These are phyloP conservation scores for Crotalus horridus DNA, from an alignment of 2,113 vertebrate species.

Conservation along the genomic window DNA sequence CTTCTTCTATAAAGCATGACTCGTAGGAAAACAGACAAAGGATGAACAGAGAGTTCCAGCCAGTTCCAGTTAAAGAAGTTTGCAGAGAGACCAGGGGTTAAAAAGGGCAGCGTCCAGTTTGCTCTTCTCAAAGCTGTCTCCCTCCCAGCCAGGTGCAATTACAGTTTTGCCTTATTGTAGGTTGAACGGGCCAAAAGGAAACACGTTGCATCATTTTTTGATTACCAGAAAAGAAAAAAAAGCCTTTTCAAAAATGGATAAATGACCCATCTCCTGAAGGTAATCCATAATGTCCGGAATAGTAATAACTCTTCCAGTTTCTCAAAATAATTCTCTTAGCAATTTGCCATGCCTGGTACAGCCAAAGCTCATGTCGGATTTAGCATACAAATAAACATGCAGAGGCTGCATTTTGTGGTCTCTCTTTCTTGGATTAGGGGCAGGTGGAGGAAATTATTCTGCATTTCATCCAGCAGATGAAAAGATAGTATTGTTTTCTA, in stretches of 20 bases:
- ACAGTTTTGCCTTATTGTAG: neutral
- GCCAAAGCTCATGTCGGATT: neutral
- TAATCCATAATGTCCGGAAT: neutral
- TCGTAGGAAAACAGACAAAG: neutral
- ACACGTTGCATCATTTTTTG: neutral
- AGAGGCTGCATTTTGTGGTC: neutral
- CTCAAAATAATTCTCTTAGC: neutral
- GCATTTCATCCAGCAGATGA: neutral
- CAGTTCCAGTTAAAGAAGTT: neutral
- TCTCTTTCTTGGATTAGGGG: neutral
- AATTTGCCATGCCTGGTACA: neutral
- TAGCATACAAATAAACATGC: neutral
- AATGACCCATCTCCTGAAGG: neutral
- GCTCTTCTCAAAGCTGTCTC: neutral
- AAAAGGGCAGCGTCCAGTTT: neutral
- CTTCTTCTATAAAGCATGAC: neutral
- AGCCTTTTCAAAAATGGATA: neutral
- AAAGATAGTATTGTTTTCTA: neutral
- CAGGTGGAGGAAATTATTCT: neutral
- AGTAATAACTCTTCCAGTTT: neutral
- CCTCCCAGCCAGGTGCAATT: neutral
- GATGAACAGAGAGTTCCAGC: accelerated
- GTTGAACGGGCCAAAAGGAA: neutral
- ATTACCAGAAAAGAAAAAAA: neutral
- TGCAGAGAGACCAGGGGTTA: neutral